These are phyloP conservation scores for Epinephelus moara DNA, from an alignment of 2,113 vertebrate genomes.

Conservation along the genomic window DNA sequence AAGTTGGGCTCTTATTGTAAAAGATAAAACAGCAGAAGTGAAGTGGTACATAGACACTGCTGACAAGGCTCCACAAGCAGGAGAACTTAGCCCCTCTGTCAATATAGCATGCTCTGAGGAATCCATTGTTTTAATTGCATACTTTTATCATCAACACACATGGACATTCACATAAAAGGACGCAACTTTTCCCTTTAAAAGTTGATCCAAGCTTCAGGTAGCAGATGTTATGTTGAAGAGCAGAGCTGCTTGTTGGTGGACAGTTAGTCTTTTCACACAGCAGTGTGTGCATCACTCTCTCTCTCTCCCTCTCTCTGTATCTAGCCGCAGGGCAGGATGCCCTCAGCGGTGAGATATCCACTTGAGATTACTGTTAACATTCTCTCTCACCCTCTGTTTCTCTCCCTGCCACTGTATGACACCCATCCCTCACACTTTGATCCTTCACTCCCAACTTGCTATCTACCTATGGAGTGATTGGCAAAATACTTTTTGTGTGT, in stretches of 20 bases:
- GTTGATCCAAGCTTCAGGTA: conserved; percentile 29
- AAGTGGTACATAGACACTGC: too few relatives aligned
- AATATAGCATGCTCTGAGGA: too few relatives aligned
- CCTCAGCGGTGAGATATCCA: conserved; percentile 65
- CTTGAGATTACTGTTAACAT: conserved; percentile 70
- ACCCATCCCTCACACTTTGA: conserved; percentile 53
- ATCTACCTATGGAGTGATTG: conserved; percentile 21
- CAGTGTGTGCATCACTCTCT: conserved; percentile 33
- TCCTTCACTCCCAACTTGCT: conserved; percentile 54
- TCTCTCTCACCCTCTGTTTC: conserved; percentile 36
- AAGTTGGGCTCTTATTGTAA: too few relatives aligned
- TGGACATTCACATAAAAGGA: too few relatives aligned
- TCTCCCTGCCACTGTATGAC: conserved; percentile 41
- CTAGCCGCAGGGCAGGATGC: conserved; percentile 67
- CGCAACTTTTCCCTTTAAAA: neutral
- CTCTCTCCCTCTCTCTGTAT: conserved; percentile 15
- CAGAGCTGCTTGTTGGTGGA: conserved; percentile 36
- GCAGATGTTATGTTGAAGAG: conserved; percentile 45
- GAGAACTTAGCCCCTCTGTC: too few relatives aligned
- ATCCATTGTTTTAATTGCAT: too few relatives aligned
- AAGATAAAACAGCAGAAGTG: too few relatives aligned
- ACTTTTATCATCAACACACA: too few relatives aligned
- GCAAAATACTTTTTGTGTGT: conserved; percentile 48
- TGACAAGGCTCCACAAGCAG: too few relatives aligned
- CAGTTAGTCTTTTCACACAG: conserved; percentile 35